Evolutionary conservation across 2,113 vertebrate species (phyloP), one percentile per base, ranked within the genome.

Genomic region (Mustela nigripes): DNA sequence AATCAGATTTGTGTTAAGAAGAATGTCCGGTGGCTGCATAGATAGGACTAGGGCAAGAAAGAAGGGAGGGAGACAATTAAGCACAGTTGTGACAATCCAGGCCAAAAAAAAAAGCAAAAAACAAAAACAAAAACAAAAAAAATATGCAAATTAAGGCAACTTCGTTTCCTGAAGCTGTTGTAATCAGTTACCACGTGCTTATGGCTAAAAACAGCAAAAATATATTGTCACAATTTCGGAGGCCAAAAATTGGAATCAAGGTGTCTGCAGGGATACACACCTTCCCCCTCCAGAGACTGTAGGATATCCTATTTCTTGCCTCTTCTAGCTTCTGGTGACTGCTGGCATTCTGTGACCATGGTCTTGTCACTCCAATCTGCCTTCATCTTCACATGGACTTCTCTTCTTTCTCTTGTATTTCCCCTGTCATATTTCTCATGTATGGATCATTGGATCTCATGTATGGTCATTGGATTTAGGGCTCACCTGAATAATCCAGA

Each of bases 401-500:
- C n/a, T 71, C 12, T 74, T n/a, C 22, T 31, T 31, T 24, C n/a
- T 39, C 3, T 36, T 0, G 8, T 22, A 48, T 93, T 82, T 89
- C 4, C 33, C 56, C 28, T 45, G 5, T 69, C 31, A 2, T 4
- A 24, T 42, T 16, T 82, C 60, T 76, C 19, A 63, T 50, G 22
- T 36, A 85, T 73, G 36, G 71, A 88, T 58, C 48, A 50, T 14
- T 50, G 12, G 48, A 50, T 50, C 48, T 50, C 48, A 50, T 50
- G 48, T 50, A 14, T 50, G n/a, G 33, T 96, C 80, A 26, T 14
- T 95, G 95, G 28, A 81, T 91, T 89, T 81, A 89, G 9, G 7
- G 24, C 7, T 89, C 79, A 84, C 48, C 39, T 90, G 89, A 71
- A 53, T 88, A 88, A 94, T 81, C 21, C 71, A 81, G 76, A n/a